Conservation (phyloP, 1,140 invertebrate species). For the Lycorma delicatula region DNA sequence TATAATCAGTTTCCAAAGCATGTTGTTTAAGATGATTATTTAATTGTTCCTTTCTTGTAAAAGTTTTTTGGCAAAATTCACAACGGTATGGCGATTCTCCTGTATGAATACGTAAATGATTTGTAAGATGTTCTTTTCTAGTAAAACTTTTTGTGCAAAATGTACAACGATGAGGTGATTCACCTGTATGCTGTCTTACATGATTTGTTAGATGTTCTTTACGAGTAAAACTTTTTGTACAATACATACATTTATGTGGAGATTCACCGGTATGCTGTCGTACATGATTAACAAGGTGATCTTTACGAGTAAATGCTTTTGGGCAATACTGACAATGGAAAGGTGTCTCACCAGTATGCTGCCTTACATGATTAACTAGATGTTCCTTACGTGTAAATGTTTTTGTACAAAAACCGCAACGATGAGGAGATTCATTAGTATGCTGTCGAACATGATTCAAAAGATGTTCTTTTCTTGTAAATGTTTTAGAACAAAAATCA, state of each 20-base stretch:
- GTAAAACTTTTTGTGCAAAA: conserved; percentile 79
- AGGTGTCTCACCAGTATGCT: conserved; percentile 61
- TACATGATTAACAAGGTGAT: conserved; percentile 54
- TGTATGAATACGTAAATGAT: conserved; percentile 60
- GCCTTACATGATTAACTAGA: conserved; percentile 70
- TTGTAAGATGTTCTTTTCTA: conserved; percentile 69
- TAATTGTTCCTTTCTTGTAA: conserved; percentile 70
- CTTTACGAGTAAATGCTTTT: conserved; percentile 53
- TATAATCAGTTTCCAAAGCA: conserved; percentile 78
- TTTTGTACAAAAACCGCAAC: conserved; percentile 55
- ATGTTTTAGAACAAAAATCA: conserved; percentile 73
- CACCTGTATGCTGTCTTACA: conserved; percentile 56
- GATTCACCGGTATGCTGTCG: conserved; percentile 64
- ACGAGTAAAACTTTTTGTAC: conserved; percentile 70
- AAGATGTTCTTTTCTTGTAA: conserved; percentile 70
- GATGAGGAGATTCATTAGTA: conserved; percentile 38
- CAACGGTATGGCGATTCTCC: conserved; percentile 70
- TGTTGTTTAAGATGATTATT: conserved; percentile 74
- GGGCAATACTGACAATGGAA: conserved; percentile 51
- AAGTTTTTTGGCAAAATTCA: conserved; percentile 67
- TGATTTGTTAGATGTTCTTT: conserved; percentile 74
- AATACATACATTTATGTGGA: conserved; percentile 49
- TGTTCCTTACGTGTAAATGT: conserved; percentile 80
- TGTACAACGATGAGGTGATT: conserved; percentile 66
- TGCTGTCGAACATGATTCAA: conserved; percentile 72